Evolutionary conservation across 2,888 invertebrate genomes (phyloP).

Genomic region (Drosophila pseudotalamancana): DNA sequence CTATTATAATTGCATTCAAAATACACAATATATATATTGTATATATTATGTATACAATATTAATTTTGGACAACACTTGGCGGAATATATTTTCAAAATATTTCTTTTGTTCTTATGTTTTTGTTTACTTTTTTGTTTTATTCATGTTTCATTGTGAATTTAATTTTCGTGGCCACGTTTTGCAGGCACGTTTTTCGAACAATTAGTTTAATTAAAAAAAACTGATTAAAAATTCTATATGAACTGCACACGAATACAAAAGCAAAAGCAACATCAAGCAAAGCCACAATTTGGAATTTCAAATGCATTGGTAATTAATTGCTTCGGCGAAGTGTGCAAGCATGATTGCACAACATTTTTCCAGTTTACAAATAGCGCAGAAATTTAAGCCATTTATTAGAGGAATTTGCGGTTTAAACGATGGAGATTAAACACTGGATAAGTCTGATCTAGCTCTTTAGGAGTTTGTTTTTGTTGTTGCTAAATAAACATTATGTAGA

Average conservation of each 20-base stretch:
- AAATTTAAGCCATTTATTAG: neutral
- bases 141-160: slow-evolving; percentile 33
- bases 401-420: neutral
- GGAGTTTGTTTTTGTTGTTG: too few species aligned
- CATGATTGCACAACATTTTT: neutral
- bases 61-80: neutral
- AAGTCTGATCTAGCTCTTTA: too few species aligned
- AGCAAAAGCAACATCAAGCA: slow-evolving; percentile 2
- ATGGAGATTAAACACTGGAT: neutral
- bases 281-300: slow-evolving; percentile 24
- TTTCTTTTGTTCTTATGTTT: slow-evolving; percentile 16
- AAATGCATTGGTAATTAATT: slow-evolving; percentile 30
- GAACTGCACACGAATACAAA: slow-evolving; percentile 1
- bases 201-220: slow-evolving; percentile 68
- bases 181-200: slow-evolving; percentile 24
- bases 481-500: too few species aligned
- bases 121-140: neutral
- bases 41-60: slow-evolving; percentile 1
- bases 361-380: neutral
- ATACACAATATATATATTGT: too few species aligned
- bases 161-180: slow-evolving; percentile 24
- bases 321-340: neutral
- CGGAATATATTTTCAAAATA: slow-evolving; percentile 6
- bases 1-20: slow-evolving; percentile 5
- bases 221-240: slow-evolving; percentile 43